Conservation (phyloP, 2,888 invertebrate species). For the Drosophila ezoana region DNA sequence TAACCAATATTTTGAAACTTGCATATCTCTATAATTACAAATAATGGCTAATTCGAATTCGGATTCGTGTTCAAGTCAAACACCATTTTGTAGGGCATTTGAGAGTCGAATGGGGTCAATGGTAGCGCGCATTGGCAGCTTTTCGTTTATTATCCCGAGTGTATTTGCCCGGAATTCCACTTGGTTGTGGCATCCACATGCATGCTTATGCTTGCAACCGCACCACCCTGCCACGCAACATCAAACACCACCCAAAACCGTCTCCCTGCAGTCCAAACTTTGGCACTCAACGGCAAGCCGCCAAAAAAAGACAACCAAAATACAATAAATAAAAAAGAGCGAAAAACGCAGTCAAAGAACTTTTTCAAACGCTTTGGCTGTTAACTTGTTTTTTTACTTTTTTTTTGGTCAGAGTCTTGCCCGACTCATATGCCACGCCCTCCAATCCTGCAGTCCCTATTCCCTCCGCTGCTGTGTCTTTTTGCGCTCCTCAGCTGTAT, state of each 20-base stretch:
- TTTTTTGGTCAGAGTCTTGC: constrained; percentile 23
- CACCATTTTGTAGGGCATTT: no score
- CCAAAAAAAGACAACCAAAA: constrained; percentile 5
- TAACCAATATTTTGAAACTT: no score
- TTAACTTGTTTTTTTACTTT: constrained; percentile 48
- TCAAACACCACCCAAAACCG: constrained; percentile 8
- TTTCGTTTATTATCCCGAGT: constrained; percentile 15
- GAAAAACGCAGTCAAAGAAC: constrained; percentile 36
- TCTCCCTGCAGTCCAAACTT: constrained; percentile 54
- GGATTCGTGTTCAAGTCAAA: no score
- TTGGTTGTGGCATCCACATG: constrained; percentile 32
- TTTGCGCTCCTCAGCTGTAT: constrained; percentile 43
- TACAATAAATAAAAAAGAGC: not conserved
- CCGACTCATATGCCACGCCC: constrained; percentile 34
- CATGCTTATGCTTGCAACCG: constrained; percentile 31
- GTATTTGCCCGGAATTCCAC: constrained; percentile 25
- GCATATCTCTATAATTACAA: no score
- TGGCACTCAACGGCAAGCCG: constrained; percentile 51
- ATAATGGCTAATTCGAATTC: no score
- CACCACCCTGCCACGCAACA: constrained; percentile 2
- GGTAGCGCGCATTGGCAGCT: not conserved
- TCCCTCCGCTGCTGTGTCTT: not conserved
- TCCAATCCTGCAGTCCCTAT: not conserved
- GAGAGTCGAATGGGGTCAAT: not conserved
- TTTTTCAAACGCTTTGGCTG: constrained; percentile 54